phyloP scores from a whole-genome alignment of 2,888 invertebrate species.

The Mimas tiliae region DNA sequence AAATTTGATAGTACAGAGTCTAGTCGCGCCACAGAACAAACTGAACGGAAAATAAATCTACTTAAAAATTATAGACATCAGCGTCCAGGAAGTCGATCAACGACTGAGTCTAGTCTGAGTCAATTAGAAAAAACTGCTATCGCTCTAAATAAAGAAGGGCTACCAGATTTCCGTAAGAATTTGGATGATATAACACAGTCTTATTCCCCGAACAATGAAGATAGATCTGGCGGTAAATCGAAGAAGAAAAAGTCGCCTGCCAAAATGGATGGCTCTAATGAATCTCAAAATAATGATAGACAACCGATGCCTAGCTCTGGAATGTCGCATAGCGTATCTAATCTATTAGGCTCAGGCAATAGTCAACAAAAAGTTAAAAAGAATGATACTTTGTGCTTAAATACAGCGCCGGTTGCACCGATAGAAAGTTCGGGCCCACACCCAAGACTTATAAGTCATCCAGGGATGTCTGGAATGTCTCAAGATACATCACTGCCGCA shows the following conservation, averaged over 20 bases:
- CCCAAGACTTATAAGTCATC: slow-evolving; percentile 37
- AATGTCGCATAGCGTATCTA: slow-evolving; percentile 79
- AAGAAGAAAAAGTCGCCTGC: slow-evolving; percentile 76
- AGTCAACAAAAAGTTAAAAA: slow-evolving; percentile 48
- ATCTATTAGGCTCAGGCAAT: slow-evolving; percentile 60
- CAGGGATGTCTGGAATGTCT: slow-evolving; percentile 39
- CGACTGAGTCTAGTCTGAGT: slow-evolving; percentile 74
- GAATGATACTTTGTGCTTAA: slow-evolving; percentile 42
- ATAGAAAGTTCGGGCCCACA: slow-evolving; percentile 45
- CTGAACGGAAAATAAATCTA: slow-evolving; percentile 73
- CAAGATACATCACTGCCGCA: slow-evolving; percentile 46
- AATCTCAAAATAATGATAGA: slow-evolving; percentile 57
- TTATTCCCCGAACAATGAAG: slow-evolving; percentile 74
- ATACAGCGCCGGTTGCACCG: slow-evolving; percentile 47
- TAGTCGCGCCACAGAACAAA: slow-evolving; percentile 49
- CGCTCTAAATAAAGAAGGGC: slow-evolving; percentile 71
- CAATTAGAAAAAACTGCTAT: slow-evolving; percentile 76
- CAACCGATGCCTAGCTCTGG: slow-evolving; percentile 44
- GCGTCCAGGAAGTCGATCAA: slow-evolving; percentile 61
- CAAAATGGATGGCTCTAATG: slow-evolving; percentile 56
- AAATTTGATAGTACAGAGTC: slow-evolving; percentile 40
- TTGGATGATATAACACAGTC: slow-evolving; percentile 81
- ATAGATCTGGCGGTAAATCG: slow-evolving; percentile 61
- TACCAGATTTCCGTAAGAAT: slow-evolving; percentile 78
- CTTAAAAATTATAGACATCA: slow-evolving; percentile 81